Conservation (phyloP, 2,113 vertebrate species). For the Gasterosteus nipponicus region DNA sequence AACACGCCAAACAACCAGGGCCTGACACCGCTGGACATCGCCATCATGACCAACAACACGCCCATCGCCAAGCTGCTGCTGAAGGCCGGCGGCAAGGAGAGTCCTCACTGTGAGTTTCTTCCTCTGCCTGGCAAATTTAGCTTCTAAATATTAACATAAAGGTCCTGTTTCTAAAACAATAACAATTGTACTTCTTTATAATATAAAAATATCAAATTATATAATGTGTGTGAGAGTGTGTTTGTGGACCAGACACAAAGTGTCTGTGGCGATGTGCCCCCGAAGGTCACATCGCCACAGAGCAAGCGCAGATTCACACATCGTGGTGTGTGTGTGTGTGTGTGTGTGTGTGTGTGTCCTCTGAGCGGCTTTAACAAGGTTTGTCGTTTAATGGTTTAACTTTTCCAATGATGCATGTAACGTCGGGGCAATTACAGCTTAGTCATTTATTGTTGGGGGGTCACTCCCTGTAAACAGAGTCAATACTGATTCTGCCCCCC, state of each 20-base stretch:
- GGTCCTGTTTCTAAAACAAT: no score
- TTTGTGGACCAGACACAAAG: background rate
- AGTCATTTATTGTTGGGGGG: conserved; percentile 78
- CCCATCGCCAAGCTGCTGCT: conserved; percentile 92
- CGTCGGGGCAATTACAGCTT: conserved; percentile 70
- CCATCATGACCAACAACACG: conserved; percentile 94
- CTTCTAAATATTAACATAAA: no score
- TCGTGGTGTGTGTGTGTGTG: conserved; percentile 10
- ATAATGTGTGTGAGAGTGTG: no score
- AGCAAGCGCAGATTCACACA: no score
- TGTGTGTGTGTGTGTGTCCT: background rate
- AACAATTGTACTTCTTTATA: no score
- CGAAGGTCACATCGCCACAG: no score
- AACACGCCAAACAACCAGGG: conserved; percentile 95
- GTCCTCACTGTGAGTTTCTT: conserved; percentile 91
- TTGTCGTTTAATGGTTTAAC: conserved; percentile 81
- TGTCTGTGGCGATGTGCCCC: no score
- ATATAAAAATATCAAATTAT: background rate
- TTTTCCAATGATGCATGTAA: conserved; percentile 81
- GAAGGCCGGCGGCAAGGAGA: conserved; percentile 90
- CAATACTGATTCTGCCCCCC: conserved; percentile 69
- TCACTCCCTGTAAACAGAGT: conserved; percentile 71
- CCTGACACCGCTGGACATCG: conserved; percentile 91
- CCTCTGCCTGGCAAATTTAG: no score
- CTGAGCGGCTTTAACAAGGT: conserved; percentile 69